Conservation (phyloP, 2,888 invertebrate species). For the Oasisia sp. region DNA sequence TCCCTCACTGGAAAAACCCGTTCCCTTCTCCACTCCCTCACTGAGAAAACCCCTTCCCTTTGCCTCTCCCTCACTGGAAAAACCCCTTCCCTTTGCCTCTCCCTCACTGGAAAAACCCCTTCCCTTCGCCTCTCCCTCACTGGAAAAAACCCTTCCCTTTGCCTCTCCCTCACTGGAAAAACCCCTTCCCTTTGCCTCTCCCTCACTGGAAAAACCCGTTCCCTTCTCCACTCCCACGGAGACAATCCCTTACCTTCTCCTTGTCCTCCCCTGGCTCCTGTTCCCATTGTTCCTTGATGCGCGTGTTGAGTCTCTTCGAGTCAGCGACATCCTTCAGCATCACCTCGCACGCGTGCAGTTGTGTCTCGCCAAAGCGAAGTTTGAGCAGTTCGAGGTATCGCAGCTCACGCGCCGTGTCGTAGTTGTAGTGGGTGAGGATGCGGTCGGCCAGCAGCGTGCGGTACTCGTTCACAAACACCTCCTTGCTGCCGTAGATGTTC, state of each 20-base stretch:
- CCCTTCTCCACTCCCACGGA: neutral
- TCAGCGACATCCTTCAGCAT: conserved; percentile 98
- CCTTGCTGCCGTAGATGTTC: conserved; percentile 97
- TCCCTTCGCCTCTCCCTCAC: too few relatives aligned
- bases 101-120: too few relatives aligned
- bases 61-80: neutral
- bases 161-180: neutral
- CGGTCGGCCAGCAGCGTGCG: conserved; percentile 89
- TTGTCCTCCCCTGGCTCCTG: neutral
- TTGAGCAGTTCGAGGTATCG: conserved; percentile 91
- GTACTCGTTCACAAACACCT: conserved; percentile 97
- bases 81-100: neutral
- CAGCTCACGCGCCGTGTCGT: conserved; percentile 74
- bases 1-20: neutral
- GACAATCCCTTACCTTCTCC: neutral
- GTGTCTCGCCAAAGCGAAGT: conserved; percentile 91
- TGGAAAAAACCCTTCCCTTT: too few relatives aligned
- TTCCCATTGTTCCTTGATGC: conserved; percentile 54
- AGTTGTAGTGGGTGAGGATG: conserved; percentile 75
- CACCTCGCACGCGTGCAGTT: conserved; percentile 95
- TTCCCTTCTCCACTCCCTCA: neutral
- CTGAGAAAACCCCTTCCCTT: neutral
- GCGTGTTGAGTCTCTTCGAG: conserved; percentile 89
- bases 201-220: neutral
- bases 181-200: too few relatives aligned